phyloP scores from a whole-genome alignment of 2,113 vertebrate genomes.

The Oreochromis tanganicae region DNA sequence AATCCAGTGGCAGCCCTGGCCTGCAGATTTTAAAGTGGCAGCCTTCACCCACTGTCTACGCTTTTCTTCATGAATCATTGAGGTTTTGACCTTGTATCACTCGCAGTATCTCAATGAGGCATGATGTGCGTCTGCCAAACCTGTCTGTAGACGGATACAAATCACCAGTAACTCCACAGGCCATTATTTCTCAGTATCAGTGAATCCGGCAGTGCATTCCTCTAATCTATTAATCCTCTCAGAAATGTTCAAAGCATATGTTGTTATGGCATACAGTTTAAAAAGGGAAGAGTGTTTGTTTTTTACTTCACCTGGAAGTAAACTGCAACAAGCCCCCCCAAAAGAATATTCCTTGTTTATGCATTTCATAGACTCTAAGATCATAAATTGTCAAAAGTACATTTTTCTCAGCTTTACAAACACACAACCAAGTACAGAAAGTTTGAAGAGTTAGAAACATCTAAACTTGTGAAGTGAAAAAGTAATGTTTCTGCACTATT shows the following conservation, averaged over 20 bases:
- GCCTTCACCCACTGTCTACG: conserved; percentile 4
- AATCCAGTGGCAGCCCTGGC: conserved; percentile 61
- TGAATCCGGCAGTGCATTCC: not conserved
- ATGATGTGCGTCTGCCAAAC: not conserved
- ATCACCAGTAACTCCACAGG: not conserved
- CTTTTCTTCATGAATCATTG: not conserved
- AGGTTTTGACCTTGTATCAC: not conserved
- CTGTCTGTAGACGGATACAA: not conserved
- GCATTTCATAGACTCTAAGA: not conserved
- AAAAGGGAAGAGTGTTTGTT: not conserved
- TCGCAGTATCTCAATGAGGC: not conserved
- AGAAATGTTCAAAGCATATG: conserved; percentile 4
- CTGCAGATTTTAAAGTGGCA: conserved; percentile 11
- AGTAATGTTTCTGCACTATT: not conserved
- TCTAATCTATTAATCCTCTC: conserved; percentile 20
- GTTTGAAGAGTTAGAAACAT: not conserved
- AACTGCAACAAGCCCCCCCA: not conserved
- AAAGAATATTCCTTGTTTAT: not conserved
- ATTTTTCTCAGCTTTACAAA: not conserved
- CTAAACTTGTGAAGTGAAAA: not conserved
- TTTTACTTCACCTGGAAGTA: not conserved
- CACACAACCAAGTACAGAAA: not conserved
- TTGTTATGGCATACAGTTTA: not conserved
- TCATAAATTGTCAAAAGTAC: not conserved
- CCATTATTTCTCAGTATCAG: not conserved